Conservation (phyloP, 2,797 vertebrate genomes). For the Danio tinwini region DNA sequence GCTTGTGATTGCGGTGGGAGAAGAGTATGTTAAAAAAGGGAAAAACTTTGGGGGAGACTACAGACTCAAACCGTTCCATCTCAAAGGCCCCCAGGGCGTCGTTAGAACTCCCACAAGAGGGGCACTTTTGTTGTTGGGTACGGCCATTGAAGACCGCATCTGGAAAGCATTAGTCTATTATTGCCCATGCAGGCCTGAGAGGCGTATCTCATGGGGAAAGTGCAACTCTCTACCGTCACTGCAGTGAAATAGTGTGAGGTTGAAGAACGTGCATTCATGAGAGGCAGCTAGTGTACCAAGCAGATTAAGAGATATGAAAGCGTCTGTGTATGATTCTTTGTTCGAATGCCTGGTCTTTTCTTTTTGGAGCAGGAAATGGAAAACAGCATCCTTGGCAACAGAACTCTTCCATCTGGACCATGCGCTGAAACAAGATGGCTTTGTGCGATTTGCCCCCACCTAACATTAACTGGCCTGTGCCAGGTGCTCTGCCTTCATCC, state of each 20-base stretch:
- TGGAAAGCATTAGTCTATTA: slow-evolving; percentile 78
- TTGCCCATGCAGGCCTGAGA: slow-evolving; percentile 69
- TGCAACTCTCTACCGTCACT: background rate
- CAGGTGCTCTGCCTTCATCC: slow-evolving; percentile 64
- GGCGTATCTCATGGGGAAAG: slow-evolving; percentile 25
- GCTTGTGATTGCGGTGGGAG: slow-evolving; percentile 58
- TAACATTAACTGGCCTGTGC: slow-evolving; percentile 59
- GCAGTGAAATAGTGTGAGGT: slow-evolving; percentile 45
- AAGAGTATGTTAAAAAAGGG: slow-evolving; percentile 72
- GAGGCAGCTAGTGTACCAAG: slow-evolving; percentile 44
- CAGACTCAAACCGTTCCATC: slow-evolving; percentile 36
- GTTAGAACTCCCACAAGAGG: slow-evolving; percentile 71
- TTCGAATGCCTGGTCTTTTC: slow-evolving; percentile 67
- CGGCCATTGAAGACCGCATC: slow-evolving; percentile 71
- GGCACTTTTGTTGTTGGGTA: slow-evolving; percentile 71
- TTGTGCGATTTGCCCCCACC: slow-evolving; percentile 70
- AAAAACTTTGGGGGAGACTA: slow-evolving; percentile 66
- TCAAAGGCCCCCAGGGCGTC: slow-evolving; percentile 68
- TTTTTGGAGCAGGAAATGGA: slow-evolving; percentile 74
- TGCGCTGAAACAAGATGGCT: slow-evolving; percentile 79
- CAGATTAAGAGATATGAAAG: slow-evolving; percentile 58
- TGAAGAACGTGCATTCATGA: slow-evolving; percentile 48
- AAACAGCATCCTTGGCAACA: slow-evolving; percentile 74
- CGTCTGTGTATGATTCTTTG: slow-evolving; percentile 75
- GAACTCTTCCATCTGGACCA: slow-evolving; percentile 74